phyloP scores from a whole-genome alignment of 35 echinoderm and acorn worm genomes.

The Eucidaris tribuloides region DNA sequence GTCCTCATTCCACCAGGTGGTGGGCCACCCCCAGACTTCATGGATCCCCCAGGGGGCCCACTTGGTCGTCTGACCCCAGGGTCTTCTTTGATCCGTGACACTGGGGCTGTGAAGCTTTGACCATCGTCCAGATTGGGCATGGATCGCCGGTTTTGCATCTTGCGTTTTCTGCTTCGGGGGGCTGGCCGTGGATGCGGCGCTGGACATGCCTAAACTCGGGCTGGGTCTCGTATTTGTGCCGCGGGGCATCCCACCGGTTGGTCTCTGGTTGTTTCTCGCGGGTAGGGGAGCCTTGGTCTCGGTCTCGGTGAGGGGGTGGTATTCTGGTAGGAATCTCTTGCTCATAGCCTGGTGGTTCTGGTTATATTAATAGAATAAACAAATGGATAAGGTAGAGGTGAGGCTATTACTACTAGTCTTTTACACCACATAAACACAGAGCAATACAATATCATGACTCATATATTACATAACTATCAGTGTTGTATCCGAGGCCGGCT shows the following conservation, averaged over 20 bases:
- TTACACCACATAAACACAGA: too few species aligned
- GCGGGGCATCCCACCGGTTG: background rate
- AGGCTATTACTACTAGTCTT: too few species aligned
- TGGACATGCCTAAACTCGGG: constrained; percentile 9
- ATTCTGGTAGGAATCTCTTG: constrained; percentile 42
- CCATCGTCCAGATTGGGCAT: constrained; percentile 42
- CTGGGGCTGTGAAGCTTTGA: background rate
- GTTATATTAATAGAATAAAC: too few species aligned
- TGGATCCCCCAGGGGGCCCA: constrained; percentile 7
- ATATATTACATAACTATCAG: too few species aligned
- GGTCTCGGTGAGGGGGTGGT: constrained; percentile 4
- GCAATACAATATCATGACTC: too few species aligned
- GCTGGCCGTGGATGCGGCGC: constrained; percentile 21
- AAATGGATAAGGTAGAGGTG: too few species aligned
- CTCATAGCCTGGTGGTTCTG: constrained; percentile 34
- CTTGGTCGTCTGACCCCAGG: background rate
- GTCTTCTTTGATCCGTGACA: constrained; percentile 1
- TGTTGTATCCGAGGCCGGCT: too few species aligned
- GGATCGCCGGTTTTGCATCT: constrained; percentile 73
- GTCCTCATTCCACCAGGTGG: background rate
- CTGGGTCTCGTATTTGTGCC: constrained; percentile 6
- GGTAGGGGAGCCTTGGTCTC: background rate
- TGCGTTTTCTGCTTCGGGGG: constrained; percentile 40
- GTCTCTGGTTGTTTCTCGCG: constrained; percentile 10
- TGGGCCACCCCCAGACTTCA: constrained; percentile 4